Conservation (phyloP, 2,113 vertebrate genomes). For the Phylloscopus trochiloides region DNA sequence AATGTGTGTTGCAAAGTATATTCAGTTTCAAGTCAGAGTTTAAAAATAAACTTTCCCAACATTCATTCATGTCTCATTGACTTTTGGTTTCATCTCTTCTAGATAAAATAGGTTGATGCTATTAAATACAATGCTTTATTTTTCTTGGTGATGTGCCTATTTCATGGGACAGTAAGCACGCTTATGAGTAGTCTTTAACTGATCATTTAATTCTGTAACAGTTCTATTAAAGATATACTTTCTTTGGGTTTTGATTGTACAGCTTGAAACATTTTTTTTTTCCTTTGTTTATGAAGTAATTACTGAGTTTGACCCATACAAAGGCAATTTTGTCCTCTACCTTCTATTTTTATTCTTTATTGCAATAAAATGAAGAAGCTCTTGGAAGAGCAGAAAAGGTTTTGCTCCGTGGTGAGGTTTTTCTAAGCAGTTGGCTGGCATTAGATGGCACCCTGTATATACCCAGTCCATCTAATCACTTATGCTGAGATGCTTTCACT, state of each 20-base stretch:
- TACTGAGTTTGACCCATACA: background rate
- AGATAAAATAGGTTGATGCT: background rate
- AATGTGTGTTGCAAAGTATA: background rate
- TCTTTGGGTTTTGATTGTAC: conserved; percentile 23
- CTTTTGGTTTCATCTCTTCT: background rate
- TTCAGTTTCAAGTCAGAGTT: background rate
- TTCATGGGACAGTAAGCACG: background rate
- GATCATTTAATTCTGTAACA: background rate
- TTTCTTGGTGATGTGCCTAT: background rate
- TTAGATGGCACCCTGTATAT: background rate
- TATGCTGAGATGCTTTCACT: background rate
- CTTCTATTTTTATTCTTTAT: background rate
- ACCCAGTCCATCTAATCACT: background rate
- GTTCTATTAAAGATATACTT: background rate
- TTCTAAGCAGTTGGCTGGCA: background rate
- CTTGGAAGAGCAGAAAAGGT: background rate
- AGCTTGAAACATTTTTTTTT: conserved; percentile 15
- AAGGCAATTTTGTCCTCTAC: background rate
- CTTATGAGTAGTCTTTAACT: background rate
- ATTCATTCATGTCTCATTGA: background rate
- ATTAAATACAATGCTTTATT: background rate
- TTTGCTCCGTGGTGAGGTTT: background rate
- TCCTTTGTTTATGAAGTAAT: conserved; percentile 1
- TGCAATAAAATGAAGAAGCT: background rate
- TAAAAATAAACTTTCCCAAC: background rate